Percentiles rank a stretch among this genome's conserved stretches.
phyloP scores from a whole-genome alignment of 2,888 invertebrate genomes.

The Holacanthella duospinosa region DNA sequence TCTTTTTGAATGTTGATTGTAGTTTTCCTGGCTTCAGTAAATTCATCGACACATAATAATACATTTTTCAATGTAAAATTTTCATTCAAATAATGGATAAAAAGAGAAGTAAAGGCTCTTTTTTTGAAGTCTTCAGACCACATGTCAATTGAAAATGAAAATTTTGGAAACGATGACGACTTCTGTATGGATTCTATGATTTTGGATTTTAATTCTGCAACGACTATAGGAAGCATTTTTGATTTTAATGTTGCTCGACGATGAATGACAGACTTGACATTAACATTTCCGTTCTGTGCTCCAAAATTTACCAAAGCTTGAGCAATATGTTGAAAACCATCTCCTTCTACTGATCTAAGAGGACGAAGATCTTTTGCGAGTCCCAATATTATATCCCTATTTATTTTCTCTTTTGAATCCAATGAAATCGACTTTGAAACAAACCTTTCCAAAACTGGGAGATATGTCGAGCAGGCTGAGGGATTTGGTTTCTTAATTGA shows the following conservation, averaged over 20 bases:
- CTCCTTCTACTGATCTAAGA: not conserved
- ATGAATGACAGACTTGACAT: not conserved
- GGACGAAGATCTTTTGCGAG: constrained; percentile 7
- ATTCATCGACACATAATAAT: not conserved
- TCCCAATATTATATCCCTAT: not conserved
- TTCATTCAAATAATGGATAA: not conserved
- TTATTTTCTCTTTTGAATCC: not conserved
- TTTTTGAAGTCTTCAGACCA: constrained; percentile 7
- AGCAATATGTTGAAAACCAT: constrained; percentile 5
- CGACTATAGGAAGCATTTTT: not conserved
- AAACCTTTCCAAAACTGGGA: too few relatives aligned
- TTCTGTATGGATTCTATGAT: not conserved
- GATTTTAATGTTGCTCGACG: not conserved
- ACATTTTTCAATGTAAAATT: not conserved
- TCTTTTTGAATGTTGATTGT: not conserved
- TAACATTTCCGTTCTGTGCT: not conserved
- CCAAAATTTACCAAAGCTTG: constrained; percentile 8
- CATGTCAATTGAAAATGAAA: not conserved
- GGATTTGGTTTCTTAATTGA: too few relatives aligned
- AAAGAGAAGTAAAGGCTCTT: constrained; percentile 1
- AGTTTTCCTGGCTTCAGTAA: too few relatives aligned
- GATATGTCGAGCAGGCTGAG: too few relatives aligned
- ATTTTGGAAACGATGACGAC: not conserved
- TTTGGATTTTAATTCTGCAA: not conserved
- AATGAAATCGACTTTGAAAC: too few relatives aligned